phyloP scores from a whole-genome alignment of 2,888 invertebrate species.

The Sicus ferrugineus region DNA sequence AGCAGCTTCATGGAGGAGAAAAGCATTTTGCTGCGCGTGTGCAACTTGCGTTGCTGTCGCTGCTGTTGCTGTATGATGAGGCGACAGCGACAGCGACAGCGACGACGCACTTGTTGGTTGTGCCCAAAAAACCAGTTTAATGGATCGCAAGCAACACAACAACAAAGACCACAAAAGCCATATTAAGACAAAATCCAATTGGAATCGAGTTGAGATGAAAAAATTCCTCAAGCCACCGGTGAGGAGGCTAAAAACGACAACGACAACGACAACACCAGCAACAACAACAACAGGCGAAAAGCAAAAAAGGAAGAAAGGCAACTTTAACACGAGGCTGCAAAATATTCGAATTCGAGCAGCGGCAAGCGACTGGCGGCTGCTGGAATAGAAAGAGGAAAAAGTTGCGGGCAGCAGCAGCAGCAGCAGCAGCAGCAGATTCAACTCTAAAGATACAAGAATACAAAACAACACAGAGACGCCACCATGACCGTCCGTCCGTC shows the following conservation, averaged over 20 bases:
- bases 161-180: not conserved
- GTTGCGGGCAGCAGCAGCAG: not conserved
- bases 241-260: not conserved
- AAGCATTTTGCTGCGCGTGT: too few relatives aligned
- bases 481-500: not conserved
- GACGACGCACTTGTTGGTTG: conserved; percentile 14
- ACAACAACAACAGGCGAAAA: not conserved
- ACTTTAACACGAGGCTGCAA: not conserved
- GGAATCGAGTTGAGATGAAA: conserved; percentile 3
- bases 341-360: not conserved
- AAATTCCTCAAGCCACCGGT: not conserved
- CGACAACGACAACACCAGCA: not conserved
- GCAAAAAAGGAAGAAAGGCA: not conserved
- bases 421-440: conserved; percentile 1
- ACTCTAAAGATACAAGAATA: conserved; percentile 1
- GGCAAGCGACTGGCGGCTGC: not conserved
- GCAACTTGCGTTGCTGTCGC: too few relatives aligned
- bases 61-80: too few relatives aligned
- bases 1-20: too few relatives aligned
- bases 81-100: not conserved
- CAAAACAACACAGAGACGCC: not conserved
- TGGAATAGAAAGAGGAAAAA: too few relatives aligned
- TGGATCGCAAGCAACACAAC: conserved; percentile 9
- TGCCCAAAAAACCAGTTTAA: conserved; percentile 1
- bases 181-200: conserved; percentile 22